Evolutionary conservation across 2,888 invertebrate species (phyloP).

Genomic region (Temnothorax unifasciatus): DNA sequence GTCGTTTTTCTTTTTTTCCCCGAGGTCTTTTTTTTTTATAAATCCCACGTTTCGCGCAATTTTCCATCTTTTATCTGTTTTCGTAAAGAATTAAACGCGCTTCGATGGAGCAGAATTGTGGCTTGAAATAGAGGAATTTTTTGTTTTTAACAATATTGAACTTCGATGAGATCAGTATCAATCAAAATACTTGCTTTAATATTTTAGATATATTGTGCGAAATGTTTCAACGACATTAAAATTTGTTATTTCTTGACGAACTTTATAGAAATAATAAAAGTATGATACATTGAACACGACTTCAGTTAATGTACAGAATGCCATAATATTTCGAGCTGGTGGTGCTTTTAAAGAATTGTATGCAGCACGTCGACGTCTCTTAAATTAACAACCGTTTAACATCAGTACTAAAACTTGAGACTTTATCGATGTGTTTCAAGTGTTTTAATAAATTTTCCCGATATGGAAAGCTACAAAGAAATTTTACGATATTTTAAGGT

Average conservation of each 20-base stretch:
- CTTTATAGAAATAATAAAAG: neutral
- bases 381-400: neutral
- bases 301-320: neutral
- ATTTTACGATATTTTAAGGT: neutral
- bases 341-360: neutral
- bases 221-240: neutral
- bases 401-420: neutral
- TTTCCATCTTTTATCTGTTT: constrained; percentile 11
- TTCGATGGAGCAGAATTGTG: neutral
- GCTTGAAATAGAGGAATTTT: neutral
- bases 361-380: no score
- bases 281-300: neutral
- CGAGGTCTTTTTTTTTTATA: neutral
- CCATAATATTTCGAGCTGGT: neutral
- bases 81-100: neutral
- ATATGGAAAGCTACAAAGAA: constrained; percentile 1
- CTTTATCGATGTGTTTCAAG: neutral
- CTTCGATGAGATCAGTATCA: neutral
- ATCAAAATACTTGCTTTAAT: neutral
- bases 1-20: neutral
- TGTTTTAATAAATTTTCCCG: constrained; percentile 15
- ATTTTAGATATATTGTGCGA: neutral
- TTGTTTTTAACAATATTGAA: neutral
- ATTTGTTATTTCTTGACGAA: neutral
- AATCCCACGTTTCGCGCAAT: neutral